These are phyloP conservation scores for Burhinus oedicnemus DNA, from an alignment of 2,113 vertebrate genomes.

Conservation along the genomic window DNA sequence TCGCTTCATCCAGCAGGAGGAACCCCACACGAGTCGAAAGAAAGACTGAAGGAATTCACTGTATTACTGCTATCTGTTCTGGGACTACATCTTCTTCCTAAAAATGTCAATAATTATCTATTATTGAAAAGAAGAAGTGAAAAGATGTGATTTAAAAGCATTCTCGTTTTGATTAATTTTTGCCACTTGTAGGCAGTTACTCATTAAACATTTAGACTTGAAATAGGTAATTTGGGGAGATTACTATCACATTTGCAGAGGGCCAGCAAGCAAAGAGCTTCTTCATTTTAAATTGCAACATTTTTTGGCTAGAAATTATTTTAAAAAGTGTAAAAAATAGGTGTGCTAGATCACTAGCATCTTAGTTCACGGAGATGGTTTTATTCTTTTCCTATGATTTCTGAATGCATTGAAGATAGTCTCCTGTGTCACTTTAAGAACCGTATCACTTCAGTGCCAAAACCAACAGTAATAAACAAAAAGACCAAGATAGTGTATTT, in stretches of 20 bases:
- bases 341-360: not conserved
- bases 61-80: not conserved
- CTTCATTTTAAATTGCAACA: not conserved
- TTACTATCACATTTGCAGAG: not conserved
- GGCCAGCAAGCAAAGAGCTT: not conserved
- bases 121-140: constrained; percentile 12
- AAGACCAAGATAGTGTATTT: not conserved
- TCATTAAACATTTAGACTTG: constrained; percentile 23
- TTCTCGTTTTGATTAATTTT: constrained; percentile 22
- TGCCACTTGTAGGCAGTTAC: not conserved
- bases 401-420: not conserved
- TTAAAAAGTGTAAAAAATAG: not conserved
- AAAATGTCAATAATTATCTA: constrained; percentile 11
- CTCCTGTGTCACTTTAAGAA: not conserved
- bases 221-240: not conserved
- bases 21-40: not conserved
- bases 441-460: not conserved
- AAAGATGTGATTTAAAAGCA: not conserved
- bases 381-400: not conserved
- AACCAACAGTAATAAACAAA: not conserved
- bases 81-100: not conserved
- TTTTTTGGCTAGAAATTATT: not conserved
- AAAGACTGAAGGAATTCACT: not conserved
- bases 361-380: not conserved
- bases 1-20: not conserved